Base-by-base conservation (phyloP, 2,113 vertebrate genomes). In the Chascanopsetta lugubris region DNA sequence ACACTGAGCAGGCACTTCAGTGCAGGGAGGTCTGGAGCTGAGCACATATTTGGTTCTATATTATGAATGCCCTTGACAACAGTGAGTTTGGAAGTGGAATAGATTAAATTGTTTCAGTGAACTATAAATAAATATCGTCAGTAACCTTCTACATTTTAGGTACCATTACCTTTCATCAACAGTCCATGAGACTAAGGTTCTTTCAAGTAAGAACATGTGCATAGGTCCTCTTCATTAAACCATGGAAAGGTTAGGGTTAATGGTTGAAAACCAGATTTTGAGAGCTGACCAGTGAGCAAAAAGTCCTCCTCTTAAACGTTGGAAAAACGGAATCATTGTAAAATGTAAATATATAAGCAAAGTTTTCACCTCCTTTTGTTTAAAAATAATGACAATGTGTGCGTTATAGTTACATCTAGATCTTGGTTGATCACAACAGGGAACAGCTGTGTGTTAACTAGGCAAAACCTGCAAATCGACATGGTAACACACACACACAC, bases 1-100 rank as follows among this genome's bases (percentile, higher is more conserved):
- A 72, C 17, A 32, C 5, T 22, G 13, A 30, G 51, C 72, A 79
- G 75, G 56, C 60, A 83, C 75, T 79, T 69, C 11, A 65, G 13
- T 73, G 36, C 53, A 65, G 53, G 45, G 2, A 20, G 12, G 18
- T 45, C 42, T 9, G n/a, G 2, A 18, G 17, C 9, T 20, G n/a
- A 2, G n/a, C 12, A 34, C 15, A 38, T 34, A 34, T 34, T 10
- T 34, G 30, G 9, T 34, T 36, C 11, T 13, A 36, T 36, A n/a
- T 6, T 40, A 17, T n/a, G n/a, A 57, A 26, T 68, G 20, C 27
- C 24, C 5, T 15, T 30, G 49, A 40, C 7, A 27, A 21, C 24
- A 48, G 15, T 46, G 18, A 15, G 12, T 34, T n/a, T n/a, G 8
- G 3, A 25, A 17, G 43, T 13, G 2, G 36, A 55, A 29, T 5